Percentiles rank a stretch among this genome's conserved stretches.
These are phyloP conservation scores for Coturnix japonica DNA, from an alignment of 2,113 vertebrate species.

Conservation along the genomic window DNA sequence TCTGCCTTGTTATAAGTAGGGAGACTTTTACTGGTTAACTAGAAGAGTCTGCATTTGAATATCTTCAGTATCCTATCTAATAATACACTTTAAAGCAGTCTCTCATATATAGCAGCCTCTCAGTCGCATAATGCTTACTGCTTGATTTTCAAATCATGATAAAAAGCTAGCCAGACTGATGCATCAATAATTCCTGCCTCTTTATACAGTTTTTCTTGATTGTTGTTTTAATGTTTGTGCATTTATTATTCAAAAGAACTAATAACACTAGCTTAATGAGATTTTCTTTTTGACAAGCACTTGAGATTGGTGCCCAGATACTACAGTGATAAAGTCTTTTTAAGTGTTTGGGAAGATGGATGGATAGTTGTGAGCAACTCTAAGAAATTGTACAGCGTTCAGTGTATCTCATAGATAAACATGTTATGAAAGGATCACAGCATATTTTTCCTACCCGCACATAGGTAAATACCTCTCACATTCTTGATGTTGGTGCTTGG, in stretches of 20 bases:
- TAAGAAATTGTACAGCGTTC: neutral
- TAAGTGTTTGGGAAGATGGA: slow-evolving; percentile 10
- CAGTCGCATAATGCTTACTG: neutral
- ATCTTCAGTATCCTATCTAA: slow-evolving; percentile 33
- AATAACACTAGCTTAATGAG: slow-evolving; percentile 59
- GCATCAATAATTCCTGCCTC: slow-evolving; percentile 22
- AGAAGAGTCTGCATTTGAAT: slow-evolving; percentile 20
- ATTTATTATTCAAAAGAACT: slow-evolving; percentile 55
- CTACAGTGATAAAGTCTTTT: slow-evolving; percentile 13
- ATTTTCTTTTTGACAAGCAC: slow-evolving; percentile 43
- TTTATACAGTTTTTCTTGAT: slow-evolving; percentile 55
- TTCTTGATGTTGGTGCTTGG: neutral
- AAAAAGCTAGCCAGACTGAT: slow-evolving; percentile 30
- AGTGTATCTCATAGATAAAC: neutral
- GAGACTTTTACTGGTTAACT: slow-evolving; percentile 41
- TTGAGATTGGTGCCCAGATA: slow-evolving; percentile 44
- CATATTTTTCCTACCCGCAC: neutral
- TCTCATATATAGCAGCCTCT: slow-evolving; percentile 14
- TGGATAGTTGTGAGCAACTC: neutral
- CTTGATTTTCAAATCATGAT: slow-evolving; percentile 56
- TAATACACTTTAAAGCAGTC: slow-evolving; percentile 18
- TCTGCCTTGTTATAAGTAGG: slow-evolving; percentile 42
- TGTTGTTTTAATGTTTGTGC: slow-evolving; percentile 38
- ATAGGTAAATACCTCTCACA: slow-evolving; percentile 27
- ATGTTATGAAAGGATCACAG: neutral